Percentiles rank a stretch among this genome's conserved stretches.
These are phyloP conservation scores for Drosophila acutilabella DNA, from an alignment of 2,888 invertebrate genomes.

Conservation along the genomic window DNA sequence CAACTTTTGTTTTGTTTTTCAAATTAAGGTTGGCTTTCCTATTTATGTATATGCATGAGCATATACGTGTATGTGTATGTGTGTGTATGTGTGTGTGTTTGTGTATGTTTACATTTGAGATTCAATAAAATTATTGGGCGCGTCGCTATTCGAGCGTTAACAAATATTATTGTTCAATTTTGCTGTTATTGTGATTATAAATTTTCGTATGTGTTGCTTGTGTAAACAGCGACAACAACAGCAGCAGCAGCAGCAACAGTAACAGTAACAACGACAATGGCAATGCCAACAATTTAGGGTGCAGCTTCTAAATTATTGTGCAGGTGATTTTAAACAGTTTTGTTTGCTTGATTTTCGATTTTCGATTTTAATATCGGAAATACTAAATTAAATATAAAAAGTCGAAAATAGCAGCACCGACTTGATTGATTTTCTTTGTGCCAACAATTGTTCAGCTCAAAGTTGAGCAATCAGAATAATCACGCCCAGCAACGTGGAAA, in stretches of 20 bases:
- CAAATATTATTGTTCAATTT: conserved; percentile 82
- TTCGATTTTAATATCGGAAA: conserved; percentile 74
- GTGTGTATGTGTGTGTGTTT: conserved; percentile 26
- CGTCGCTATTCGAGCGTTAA: conserved; percentile 83
- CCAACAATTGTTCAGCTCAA: conserved; percentile 46
- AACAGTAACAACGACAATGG: conserved; percentile 29
- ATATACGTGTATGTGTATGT: conserved; percentile 1
- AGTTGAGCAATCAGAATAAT: conserved; percentile 56
- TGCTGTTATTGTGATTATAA: conserved; percentile 80
- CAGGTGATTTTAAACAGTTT: conserved; percentile 68
- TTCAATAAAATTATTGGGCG: conserved; percentile 82
- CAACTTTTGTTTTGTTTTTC: conserved; percentile 52
- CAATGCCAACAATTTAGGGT: conserved; percentile 58
- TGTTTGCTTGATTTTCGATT: conserved; percentile 40
- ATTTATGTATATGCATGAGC: conserved; percentile 21
- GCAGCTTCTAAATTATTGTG: conserved; percentile 73
- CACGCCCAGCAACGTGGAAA: conserved; percentile 48
- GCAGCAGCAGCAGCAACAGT: conserved; percentile 22
- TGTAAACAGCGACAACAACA: conserved; percentile 63
- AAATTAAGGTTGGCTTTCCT: conserved; percentile 55
- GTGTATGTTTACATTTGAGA: conserved; percentile 53
- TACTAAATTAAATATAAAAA: conserved; percentile 73
- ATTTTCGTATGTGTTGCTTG: conserved; percentile 71
- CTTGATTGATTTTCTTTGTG: conserved; percentile 67
- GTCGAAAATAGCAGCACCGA: conserved; percentile 47